A percentile compares a stretch with the other conserved stretches of the same genome.
Conservation (phyloP, 2,797 vertebrate genomes). For the Nyctibius grandis region DNA sequence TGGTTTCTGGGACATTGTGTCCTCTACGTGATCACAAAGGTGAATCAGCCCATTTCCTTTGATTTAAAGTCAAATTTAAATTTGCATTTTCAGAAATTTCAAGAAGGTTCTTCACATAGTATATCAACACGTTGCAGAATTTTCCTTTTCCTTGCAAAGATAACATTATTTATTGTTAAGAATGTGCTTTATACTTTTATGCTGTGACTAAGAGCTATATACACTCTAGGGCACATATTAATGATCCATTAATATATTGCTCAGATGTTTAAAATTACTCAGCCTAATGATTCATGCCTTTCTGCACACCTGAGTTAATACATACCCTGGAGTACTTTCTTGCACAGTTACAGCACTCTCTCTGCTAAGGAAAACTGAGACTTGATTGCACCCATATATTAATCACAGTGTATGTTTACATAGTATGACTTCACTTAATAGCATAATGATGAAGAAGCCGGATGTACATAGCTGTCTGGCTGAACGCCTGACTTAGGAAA, state of each 20-base stretch:
- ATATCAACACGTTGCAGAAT: background rate
- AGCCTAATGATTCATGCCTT: constrained; percentile 5
- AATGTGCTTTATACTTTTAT: background rate
- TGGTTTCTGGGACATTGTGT: background rate
- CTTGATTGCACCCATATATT: constrained; percentile 38
- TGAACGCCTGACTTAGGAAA: background rate
- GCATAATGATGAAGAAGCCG: background rate
- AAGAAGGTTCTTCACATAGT: background rate
- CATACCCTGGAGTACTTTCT: background rate
- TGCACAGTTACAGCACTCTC: background rate
- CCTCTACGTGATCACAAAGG: background rate
- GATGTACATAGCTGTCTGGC: constrained; percentile 21
- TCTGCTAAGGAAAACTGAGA: background rate
- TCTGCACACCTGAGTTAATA: constrained; percentile 43
- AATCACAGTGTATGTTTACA: constrained; percentile 40
- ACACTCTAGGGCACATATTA: background rate
- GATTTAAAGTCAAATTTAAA: background rate
- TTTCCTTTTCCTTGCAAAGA: background rate
- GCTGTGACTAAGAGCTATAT: background rate
- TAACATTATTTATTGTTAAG: background rate
- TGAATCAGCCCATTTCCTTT: background rate
- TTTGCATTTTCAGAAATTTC: background rate
- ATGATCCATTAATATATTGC: constrained; percentile 10
- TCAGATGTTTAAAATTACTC: constrained; percentile 29
- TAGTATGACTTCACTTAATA: constrained; percentile 22